A percentile compares a stretch with the other conserved stretches of the same genome.
Evolutionary conservation across 1,140 invertebrate genomes (phyloP).

Genomic region (Lepidurus packardi): DNA sequence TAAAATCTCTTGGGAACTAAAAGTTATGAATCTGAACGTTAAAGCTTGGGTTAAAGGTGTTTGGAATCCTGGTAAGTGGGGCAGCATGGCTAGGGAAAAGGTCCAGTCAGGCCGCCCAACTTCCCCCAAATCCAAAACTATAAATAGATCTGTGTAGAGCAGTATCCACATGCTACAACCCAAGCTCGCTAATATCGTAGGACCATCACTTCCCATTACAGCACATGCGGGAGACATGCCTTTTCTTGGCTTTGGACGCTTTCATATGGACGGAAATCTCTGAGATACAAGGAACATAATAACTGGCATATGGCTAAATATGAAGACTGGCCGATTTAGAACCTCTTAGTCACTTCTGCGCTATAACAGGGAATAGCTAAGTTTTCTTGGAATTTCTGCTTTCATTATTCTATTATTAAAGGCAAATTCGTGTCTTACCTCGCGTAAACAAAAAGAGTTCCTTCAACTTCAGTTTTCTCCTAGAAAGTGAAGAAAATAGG

Average conservation of each 20-base stretch:
- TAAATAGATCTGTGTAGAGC: conserved; percentile 4
- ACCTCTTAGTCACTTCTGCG: too few relatives aligned
- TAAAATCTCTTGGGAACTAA: too few relatives aligned
- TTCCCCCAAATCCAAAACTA: conserved; percentile 11
- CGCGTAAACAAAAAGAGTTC: conserved; percentile 81
- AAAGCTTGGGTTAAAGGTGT: background rate
- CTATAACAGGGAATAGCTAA: too few relatives aligned
- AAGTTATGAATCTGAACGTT: too few relatives aligned
- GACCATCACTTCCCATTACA: background rate
- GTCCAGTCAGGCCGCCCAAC: background rate
- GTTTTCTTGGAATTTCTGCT: too few relatives aligned
- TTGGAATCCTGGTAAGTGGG: background rate
- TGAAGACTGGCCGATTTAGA: too few relatives aligned
- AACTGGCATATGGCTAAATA: too few relatives aligned
- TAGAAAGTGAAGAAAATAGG: background rate
- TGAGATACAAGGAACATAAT: too few relatives aligned
- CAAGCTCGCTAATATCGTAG: background rate
- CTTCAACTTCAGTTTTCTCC: conserved; percentile 88
- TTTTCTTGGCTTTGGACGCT: background rate
- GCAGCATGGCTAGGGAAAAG: background rate
- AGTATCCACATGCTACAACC: background rate
- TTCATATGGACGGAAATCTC: too few relatives aligned
- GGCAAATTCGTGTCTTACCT: conserved; percentile 23
- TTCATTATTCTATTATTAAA: too few relatives aligned
- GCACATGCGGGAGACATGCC: background rate